Evolutionary conservation across 2,797 vertebrate genomes (phyloP).

Genomic region (Platyrinchus mystaceus): DNA sequence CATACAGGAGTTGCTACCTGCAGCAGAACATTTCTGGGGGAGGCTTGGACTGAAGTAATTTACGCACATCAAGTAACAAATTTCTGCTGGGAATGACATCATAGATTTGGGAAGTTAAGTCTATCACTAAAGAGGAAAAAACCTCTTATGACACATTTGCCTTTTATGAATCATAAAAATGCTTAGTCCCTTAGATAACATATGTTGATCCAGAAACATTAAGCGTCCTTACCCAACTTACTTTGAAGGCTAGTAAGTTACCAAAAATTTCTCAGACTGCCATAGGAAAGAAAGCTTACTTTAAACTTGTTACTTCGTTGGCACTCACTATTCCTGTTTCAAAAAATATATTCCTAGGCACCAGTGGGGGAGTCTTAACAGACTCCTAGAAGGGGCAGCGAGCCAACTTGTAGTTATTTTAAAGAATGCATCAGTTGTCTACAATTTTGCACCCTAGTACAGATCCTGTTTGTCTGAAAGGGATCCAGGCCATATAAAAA

Average conservation of each 20-base stretch:
- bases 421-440: conserved; percentile 60
- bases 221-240: neutral
- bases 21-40: neutral
- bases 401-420: conserved; percentile 52
- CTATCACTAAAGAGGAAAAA: neutral
- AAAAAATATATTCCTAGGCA: neutral
- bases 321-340: neutral
- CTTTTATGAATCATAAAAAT: neutral
- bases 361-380: conserved; percentile 15
- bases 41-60: neutral
- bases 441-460: conserved; percentile 50
- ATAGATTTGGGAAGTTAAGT: neutral
- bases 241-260: neutral
- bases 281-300: neutral
- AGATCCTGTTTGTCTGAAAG: conserved; percentile 58
- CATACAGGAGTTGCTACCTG: neutral
- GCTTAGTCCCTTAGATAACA: neutral
- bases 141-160: neutral
- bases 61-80: neutral
- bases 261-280: neutral
- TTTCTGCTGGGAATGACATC: neutral
- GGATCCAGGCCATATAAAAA: conserved; percentile 49
- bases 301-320: conserved; percentile 1
- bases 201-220: neutral
- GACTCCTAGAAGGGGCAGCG: neutral